phyloP scores from a whole-genome alignment of 2,113 vertebrate genomes.

The Tapirus terrestris region DNA sequence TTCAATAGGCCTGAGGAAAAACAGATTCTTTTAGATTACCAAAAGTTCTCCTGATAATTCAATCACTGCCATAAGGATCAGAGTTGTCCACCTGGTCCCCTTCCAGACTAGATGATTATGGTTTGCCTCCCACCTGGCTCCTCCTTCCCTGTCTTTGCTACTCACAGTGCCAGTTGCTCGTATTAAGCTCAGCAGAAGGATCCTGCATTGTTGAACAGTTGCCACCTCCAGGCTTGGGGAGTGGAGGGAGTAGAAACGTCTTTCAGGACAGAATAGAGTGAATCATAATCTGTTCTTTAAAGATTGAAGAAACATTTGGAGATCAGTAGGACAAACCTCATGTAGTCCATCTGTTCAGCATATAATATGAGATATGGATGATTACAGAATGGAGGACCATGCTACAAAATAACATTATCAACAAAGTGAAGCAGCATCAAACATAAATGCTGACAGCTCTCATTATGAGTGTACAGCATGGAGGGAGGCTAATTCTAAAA shows the following conservation, averaged over 20 bases:
- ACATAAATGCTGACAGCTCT: not conserved
- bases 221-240: not conserved
- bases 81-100: not conserved
- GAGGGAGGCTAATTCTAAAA: not conserved
- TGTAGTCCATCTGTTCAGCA: not conserved
- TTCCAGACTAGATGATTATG: not conserved
- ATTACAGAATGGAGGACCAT: not conserved
- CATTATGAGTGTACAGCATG: fast-evolving
- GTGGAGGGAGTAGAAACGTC: not conserved
- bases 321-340: not conserved
- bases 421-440: not conserved
- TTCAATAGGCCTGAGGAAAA: not conserved
- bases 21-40: not conserved
- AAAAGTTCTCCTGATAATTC: not conserved
- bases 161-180: not conserved
- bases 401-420: not conserved
- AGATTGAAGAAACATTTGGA: not conserved
- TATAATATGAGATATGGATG: not conserved
- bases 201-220: not conserved
- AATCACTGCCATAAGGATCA: not conserved
- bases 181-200: not conserved
- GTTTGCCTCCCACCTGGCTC: not conserved
- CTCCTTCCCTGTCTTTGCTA: not conserved
- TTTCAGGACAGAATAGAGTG: not conserved
- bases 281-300: not conserved